phyloP scores from a whole-genome alignment of 2,888 invertebrate genomes.

The Latrodectus hesperus region DNA sequence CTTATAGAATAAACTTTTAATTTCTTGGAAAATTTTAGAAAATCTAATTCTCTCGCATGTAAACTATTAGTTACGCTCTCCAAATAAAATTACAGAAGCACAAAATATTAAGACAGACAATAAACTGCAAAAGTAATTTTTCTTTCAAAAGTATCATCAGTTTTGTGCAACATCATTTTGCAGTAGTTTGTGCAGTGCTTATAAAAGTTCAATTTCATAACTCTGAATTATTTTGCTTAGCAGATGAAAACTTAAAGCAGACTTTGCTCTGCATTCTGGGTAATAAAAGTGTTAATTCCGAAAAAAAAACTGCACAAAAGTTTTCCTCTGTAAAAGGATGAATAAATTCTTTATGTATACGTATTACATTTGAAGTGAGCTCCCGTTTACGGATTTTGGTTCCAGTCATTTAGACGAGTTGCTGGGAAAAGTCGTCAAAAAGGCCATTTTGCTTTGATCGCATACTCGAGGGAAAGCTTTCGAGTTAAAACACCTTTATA shows the following conservation, averaged over 20 bases:
- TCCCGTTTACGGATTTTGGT: conserved; percentile 29
- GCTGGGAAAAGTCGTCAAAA: conserved; percentile 63
- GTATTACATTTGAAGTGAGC: conserved; percentile 11
- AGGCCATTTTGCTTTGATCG: conserved; percentile 65
- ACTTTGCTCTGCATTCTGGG: conserved; percentile 21
- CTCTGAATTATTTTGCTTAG: too few relatives aligned
- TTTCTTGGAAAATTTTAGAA: too few relatives aligned
- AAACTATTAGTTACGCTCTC: too few relatives aligned
- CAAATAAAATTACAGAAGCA: too few relatives aligned
- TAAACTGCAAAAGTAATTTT: too few relatives aligned
- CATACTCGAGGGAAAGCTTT: conserved; percentile 49
- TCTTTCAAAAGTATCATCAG: too few relatives aligned
- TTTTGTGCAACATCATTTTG: too few relatives aligned
- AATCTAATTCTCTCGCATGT: too few relatives aligned
- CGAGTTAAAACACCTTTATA: conserved; percentile 66
- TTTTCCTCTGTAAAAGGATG: neutral
- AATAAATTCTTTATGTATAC: conserved; percentile 24
- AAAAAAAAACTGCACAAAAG: neutral
- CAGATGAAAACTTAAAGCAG: conserved; percentile 33
- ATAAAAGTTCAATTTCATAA: too few relatives aligned
- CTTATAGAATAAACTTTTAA: too few relatives aligned
- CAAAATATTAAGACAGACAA: too few relatives aligned
- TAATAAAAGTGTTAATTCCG: conserved; percentile 36
- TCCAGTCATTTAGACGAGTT: conserved; percentile 49
- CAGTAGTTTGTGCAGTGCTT: too few relatives aligned